Conservation (phyloP, 2,797 vertebrate genomes). For the Distichodus sexfasciatus region DNA sequence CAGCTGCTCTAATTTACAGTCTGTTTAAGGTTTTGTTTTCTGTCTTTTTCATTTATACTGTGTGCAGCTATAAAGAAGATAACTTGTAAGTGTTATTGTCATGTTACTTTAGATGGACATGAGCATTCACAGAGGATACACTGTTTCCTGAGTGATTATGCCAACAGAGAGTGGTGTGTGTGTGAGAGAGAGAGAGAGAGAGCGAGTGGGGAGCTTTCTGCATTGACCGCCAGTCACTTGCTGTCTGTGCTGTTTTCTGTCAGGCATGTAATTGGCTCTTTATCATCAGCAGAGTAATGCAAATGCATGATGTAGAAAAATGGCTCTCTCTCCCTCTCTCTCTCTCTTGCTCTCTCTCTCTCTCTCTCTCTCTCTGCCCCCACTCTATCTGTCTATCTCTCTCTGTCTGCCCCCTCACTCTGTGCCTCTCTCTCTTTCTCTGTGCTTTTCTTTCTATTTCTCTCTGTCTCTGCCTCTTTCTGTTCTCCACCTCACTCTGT, state of each 20-base stretch:
- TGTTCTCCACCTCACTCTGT: neutral
- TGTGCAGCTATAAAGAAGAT: no score
- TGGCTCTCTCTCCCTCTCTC: no score
- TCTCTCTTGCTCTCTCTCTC: neutral
- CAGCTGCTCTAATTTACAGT: no score
- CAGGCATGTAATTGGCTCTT: conserved; percentile 32
- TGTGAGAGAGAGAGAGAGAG: neutral
- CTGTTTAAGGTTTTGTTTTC: no score
- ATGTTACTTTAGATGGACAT: no score
- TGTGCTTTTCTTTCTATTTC: no score
- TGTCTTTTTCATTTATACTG: neutral
- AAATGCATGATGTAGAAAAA: conserved; percentile 15
- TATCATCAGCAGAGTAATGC: conserved; percentile 8
- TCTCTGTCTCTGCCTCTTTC: neutral
- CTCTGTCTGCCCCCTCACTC: no score
- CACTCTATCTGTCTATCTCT: no score
- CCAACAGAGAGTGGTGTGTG: neutral
- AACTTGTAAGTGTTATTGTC: no score
- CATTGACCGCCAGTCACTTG: neutral
- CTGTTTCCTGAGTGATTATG: conserved; percentile 34
- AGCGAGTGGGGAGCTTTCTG: no score
- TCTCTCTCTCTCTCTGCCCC: no score
- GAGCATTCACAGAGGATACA: neutral
- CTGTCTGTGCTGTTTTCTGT: neutral
- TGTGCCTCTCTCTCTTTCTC: no score